phyloP scores from a whole-genome alignment of 2,888 invertebrate species.

The Nomada goodeniana region DNA sequence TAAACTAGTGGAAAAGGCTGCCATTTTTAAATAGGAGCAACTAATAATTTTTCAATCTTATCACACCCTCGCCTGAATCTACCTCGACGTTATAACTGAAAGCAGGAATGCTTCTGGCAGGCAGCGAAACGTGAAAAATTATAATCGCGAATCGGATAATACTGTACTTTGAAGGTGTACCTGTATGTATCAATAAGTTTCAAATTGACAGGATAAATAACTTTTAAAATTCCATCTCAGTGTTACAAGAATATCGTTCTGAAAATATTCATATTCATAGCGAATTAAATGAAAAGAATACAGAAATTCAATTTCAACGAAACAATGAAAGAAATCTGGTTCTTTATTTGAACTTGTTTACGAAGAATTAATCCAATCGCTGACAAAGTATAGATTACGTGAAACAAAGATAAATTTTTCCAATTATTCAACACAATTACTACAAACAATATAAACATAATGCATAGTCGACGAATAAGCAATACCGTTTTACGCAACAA shows the following conservation, averaged over 20 bases:
- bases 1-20: constrained; percentile 9
- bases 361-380: too few species aligned
- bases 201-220: background rate
- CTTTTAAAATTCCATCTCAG: too few species aligned
- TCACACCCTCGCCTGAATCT: background rate
- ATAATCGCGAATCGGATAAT: background rate
- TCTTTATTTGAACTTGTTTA: background rate
- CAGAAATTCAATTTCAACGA: too few species aligned
- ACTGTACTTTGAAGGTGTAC: background rate
- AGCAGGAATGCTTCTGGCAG: background rate
- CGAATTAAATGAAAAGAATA: too few species aligned
- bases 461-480: background rate
- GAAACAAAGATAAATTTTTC: background rate
- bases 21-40: constrained; percentile 6
- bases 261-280: too few species aligned
- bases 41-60: constrained; percentile 15
- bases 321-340: too few species aligned
- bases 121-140: background rate
- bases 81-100: background rate
- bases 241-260: too few species aligned
- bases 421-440: background rate
- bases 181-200: too few species aligned
- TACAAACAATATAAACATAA: background rate
- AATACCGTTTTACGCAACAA: constrained; percentile 5
- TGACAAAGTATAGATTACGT: background rate